Percentiles rank a stretch among this genome's conserved stretches.
phyloP scores from a whole-genome alignment of 2,888 invertebrate genomes.

The Crossocerus cetratus region DNA sequence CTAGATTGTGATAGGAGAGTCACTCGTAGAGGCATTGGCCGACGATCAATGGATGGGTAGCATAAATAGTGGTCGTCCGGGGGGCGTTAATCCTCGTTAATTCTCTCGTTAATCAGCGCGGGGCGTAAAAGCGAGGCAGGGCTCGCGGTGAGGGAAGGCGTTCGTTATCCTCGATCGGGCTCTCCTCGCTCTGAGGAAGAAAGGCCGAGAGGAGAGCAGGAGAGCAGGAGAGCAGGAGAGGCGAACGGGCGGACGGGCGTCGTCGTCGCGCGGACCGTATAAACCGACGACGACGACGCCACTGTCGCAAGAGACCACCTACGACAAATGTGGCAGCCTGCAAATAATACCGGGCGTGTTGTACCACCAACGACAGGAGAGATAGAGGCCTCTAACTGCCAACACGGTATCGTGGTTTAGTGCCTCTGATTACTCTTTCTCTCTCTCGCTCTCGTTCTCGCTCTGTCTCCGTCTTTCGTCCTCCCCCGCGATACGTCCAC shows the following conservation, averaged over 20 bases:
- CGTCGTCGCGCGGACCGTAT: conserved; percentile 40
- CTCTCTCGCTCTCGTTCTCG: conserved; percentile 25
- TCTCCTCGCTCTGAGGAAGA: too few relatives aligned
- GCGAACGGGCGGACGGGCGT: conserved; percentile 33
- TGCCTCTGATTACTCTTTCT: conserved; percentile 71
- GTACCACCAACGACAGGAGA: conserved; percentile 66
- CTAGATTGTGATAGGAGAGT: too few relatives aligned
- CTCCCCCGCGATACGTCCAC: conserved; percentile 38
- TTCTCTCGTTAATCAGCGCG: conserved; percentile 47
- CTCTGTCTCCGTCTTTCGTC: neutral
- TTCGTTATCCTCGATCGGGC: conserved; percentile 34
- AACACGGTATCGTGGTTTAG: conserved; percentile 74
- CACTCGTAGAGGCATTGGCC: conserved; percentile 21
- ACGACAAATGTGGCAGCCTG: conserved; percentile 74
- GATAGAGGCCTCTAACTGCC: conserved; percentile 70
- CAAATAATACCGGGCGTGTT: conserved; percentile 69
- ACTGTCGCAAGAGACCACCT: conserved; percentile 72
- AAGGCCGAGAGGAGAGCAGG: neutral
- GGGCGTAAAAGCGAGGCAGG: conserved; percentile 3
- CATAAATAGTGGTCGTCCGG: conserved; percentile 20
- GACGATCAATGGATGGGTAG: conserved; percentile 20
- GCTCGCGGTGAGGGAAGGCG: conserved; percentile 3
- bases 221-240: conserved; percentile 36
- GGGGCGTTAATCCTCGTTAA: conserved; percentile 41
- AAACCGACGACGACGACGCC: conserved; percentile 42